A percentile compares a stretch with the other conserved stretches of the same genome.
Conservation (phyloP, 2,113 vertebrate species). For the Syrmaticus mikado region DNA sequence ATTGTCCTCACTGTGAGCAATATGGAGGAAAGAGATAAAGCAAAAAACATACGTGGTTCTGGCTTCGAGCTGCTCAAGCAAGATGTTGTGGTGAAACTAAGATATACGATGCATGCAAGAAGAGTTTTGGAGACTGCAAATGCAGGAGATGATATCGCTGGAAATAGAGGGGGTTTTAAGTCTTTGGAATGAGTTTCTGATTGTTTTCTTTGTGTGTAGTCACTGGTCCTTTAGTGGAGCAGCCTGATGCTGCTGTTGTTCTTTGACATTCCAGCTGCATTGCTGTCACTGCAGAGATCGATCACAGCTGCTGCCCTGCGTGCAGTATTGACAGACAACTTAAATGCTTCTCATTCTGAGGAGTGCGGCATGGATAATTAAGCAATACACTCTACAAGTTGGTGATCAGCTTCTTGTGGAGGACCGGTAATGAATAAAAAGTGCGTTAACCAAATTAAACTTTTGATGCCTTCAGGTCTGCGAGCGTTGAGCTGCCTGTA, state of each 20-base stretch:
- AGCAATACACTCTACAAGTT: slow-evolving; percentile 73
- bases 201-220: neutral
- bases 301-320: slow-evolving; percentile 22
- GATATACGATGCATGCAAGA: neutral
- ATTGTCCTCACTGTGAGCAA: neutral
- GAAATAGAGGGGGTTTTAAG: neutral
- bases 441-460: slow-evolving; percentile 81
- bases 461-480: slow-evolving; percentile 60
- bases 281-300: slow-evolving; percentile 20
- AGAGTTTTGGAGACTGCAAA: neutral
- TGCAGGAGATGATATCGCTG: neutral
- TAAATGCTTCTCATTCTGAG: slow-evolving; percentile 69
- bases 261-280: slow-evolving; percentile 34
- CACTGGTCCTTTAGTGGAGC: neutral
- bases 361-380: slow-evolving; percentile 78
- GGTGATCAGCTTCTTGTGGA: slow-evolving; percentile 69
- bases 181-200: neutral
- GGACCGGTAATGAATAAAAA: slow-evolving; percentile 78
- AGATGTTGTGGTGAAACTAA: neutral
- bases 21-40: slow-evolving; percentile 15
- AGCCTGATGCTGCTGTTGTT: neutral
- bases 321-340: slow-evolving; percentile 72
- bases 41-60: neutral
- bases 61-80: neutral
- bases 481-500: slow-evolving; percentile 53